Percentiles rank a stretch among this genome's conserved stretches.
phyloP scores from a whole-genome alignment of 2,888 invertebrate species.

The Ichneumoninae sp. region DNA sequence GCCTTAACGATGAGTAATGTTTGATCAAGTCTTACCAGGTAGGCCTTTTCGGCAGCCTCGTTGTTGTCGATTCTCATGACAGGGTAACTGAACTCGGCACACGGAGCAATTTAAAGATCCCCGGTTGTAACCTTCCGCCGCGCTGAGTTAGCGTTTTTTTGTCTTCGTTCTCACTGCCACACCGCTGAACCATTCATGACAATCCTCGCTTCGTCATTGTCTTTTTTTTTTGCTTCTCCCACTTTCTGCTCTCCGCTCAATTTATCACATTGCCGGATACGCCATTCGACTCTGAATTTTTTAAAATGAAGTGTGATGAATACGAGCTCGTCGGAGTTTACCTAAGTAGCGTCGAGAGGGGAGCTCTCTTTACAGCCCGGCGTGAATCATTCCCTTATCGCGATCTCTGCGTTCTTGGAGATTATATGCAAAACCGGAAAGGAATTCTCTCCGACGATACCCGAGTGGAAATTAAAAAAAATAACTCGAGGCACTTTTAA shows the following conservation, averaged over 20 bases:
- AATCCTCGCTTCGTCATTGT: slow-evolving; percentile 40
- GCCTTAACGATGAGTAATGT: slow-evolving; percentile 36
- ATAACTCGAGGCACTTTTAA: background rate
- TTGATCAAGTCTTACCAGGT: slow-evolving; percentile 69
- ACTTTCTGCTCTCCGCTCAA: background rate
- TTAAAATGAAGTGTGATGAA: slow-evolving; percentile 23
- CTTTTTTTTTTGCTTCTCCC: background rate
- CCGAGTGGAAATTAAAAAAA: background rate
- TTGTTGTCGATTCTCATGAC: slow-evolving; percentile 76
- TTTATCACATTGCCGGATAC: slow-evolving; percentile 20
- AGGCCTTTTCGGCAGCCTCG: slow-evolving; percentile 71
- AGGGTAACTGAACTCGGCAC: slow-evolving; percentile 41
- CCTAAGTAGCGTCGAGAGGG: background rate
- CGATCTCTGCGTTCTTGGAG: slow-evolving; percentile 23
- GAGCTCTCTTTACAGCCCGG: background rate
- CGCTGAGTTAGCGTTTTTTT: slow-evolving; percentile 1
- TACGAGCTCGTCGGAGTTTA: background rate
- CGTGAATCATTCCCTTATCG: slow-evolving; percentile 61
- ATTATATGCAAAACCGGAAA: slow-evolving; percentile 29
- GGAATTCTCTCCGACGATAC: slow-evolving; percentile 17
- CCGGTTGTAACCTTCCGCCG: background rate
- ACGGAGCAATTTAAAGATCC: slow-evolving; percentile 32
- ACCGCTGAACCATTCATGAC: slow-evolving; percentile 31
- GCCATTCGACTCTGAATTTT: slow-evolving; percentile 48
- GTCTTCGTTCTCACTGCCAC: slow-evolving; percentile 30